These are phyloP conservation scores for Phycodurus eques DNA, from an alignment of 2,113 vertebrate species.

Conservation along the genomic window DNA sequence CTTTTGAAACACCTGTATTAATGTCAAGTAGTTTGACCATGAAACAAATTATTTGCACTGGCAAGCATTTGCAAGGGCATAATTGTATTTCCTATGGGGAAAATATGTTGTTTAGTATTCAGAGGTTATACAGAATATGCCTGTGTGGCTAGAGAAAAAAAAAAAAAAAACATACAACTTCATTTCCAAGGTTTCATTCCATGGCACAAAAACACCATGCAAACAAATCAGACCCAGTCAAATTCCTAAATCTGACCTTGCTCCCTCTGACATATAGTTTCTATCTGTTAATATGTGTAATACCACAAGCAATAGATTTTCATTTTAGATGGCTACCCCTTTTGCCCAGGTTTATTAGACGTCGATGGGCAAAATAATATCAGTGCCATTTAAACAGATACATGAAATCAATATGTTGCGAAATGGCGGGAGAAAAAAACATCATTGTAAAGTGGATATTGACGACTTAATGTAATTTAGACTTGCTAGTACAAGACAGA, in stretches of 20 bases:
- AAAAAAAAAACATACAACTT: neutral
- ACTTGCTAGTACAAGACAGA: conserved; percentile 79
- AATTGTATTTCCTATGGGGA: too few species aligned
- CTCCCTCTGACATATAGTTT: neutral
- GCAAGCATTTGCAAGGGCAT: too few species aligned
- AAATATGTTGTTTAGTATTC: too few species aligned
- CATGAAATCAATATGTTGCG: conserved; percentile 77
- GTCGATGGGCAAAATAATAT: conserved; percentile 53
- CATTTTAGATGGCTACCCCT: conserved; percentile 4
- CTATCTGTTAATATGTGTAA: neutral
- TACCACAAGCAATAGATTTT: conserved; percentile 24
- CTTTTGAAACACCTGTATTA: too few species aligned
- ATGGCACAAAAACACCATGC: too few species aligned
- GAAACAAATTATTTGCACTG: too few species aligned
- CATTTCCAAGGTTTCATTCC: neutral
- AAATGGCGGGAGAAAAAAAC: conserved; percentile 56
- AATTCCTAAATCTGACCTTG: conserved; percentile 5
- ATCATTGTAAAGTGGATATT: conserved; percentile 78
- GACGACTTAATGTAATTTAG: conserved; percentile 79
- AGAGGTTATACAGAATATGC: too few species aligned
- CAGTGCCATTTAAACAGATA: conserved; percentile 68
- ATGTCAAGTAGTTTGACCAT: too few species aligned
- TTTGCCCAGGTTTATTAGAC: conserved; percentile 33
- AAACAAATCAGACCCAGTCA: neutral
- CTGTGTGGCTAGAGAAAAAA: too few species aligned